Evolutionary conservation across 2,888 invertebrate genomes (phyloP).

Genomic region (Ferdinandea cuprea): DNA sequence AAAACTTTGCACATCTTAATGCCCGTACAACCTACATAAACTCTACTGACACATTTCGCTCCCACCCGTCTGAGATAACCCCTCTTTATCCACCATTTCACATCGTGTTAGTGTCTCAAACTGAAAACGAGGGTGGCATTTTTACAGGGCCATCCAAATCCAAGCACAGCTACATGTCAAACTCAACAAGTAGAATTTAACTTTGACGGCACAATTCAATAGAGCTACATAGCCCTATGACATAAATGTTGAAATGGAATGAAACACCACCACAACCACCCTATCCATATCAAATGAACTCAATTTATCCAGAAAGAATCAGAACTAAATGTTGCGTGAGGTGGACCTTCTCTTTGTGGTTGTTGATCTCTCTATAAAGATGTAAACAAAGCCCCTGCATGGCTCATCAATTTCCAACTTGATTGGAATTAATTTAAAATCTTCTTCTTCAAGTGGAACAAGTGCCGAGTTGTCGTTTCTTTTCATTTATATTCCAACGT

Average conservation of each 20-base stretch:
- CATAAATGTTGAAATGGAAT: constrained; percentile 19
- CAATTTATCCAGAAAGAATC: constrained; percentile 14
- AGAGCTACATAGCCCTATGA: not conserved
- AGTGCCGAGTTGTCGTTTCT: constrained; percentile 21
- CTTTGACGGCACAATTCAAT: constrained; percentile 35
- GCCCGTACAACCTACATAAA: not conserved
- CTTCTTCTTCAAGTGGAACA: not conserved
- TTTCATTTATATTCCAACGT: constrained; percentile 11
- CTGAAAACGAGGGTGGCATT: constrained; percentile 26
- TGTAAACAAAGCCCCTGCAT: not conserved
- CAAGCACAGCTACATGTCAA: constrained; percentile 2
- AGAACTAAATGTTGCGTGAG: constrained; percentile 34
- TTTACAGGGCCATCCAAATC: constrained; percentile 11
- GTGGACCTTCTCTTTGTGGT: constrained; percentile 1
- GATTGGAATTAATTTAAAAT: constrained; percentile 30
- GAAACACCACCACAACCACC: no score
- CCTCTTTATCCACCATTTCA: constrained; percentile 22
- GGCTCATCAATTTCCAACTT: constrained; percentile 46
- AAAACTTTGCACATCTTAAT: constrained; percentile 29
- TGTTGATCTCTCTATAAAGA: not conserved
- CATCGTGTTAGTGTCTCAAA: constrained; percentile 9
- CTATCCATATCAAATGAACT: not conserved
- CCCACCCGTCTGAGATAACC: not conserved
- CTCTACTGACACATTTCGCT: constrained; percentile 12
- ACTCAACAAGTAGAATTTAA: constrained; percentile 46